phyloP scores from a whole-genome alignment of 2,113 vertebrate species.

The Stegostoma tigrinum region DNA sequence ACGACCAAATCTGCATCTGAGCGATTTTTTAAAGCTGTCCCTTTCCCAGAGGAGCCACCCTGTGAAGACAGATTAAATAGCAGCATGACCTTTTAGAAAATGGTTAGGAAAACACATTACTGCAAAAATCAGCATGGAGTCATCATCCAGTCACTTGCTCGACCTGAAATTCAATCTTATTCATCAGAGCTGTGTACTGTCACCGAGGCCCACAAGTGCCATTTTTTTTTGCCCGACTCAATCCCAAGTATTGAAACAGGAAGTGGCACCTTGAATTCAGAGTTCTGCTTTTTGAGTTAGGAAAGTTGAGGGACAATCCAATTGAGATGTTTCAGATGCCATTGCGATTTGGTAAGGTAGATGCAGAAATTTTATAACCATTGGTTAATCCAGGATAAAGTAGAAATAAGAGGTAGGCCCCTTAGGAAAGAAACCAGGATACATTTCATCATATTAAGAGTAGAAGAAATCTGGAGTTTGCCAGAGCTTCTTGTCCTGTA shows the following conservation, averaged over 20 bases:
- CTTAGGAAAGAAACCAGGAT: neutral
- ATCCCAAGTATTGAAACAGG: neutral
- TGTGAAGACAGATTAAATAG: neutral
- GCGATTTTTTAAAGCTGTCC: constrained; percentile 40
- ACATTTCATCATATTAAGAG: neutral
- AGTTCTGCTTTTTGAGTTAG: neutral
- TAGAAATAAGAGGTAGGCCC: neutral
- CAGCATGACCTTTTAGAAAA: neutral
- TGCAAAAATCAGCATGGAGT: neutral
- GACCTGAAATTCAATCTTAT: neutral
- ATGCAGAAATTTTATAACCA: neutral
- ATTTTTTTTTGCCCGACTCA: neutral
- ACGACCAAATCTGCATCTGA: constrained; percentile 43
- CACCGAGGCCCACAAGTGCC: neutral
- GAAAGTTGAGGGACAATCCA: neutral
- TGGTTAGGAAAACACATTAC: neutral
- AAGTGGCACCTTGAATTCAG: neutral
- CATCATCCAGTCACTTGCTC: neutral
- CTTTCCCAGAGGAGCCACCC: constrained; percentile 48
- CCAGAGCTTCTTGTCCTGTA: neutral
- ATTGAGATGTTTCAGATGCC: neutral
- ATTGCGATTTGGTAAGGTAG: neutral
- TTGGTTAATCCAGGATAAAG: neutral
- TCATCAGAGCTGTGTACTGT: neutral
- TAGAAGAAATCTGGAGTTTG: neutral